Evolutionary conservation across 2,888 invertebrate species (phyloP).

Genomic region (Stenchaetothrips biformis): DNA sequence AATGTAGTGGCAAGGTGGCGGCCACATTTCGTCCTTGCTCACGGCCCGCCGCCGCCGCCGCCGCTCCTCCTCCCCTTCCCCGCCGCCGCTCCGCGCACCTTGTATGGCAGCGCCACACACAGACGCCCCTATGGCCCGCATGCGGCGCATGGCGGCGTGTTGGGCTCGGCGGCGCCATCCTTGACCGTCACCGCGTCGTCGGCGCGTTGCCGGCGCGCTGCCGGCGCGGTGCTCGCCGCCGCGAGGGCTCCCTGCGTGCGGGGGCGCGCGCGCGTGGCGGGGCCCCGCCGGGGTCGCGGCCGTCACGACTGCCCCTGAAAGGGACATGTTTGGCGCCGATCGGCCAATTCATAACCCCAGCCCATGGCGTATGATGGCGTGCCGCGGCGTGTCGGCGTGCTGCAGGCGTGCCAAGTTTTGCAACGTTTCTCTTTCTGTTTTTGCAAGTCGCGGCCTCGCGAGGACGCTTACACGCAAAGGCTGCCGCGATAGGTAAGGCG

Average conservation of each 20-base stretch:
- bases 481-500: too few relatives aligned
- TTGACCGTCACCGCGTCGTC: neutral
- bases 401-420: too few relatives aligned
- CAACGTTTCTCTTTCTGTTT: too few relatives aligned
- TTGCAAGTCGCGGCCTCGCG: too few relatives aligned
- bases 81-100: neutral
- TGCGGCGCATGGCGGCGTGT: neutral
- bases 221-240: neutral
- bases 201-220: neutral
- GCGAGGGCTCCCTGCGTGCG: neutral
- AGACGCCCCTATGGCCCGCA: neutral
- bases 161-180: neutral
- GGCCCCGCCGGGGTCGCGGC: neutral
- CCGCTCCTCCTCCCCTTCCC: neutral
- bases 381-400: too few relatives aligned
- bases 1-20: constrained; percentile 38
- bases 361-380: too few relatives aligned
- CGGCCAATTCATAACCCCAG: too few relatives aligned
- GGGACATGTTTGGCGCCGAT: neutral
- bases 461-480: too few relatives aligned
- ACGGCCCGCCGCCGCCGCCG: neutral
- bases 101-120: neutral
- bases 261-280: neutral
- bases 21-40: constrained; percentile 27
- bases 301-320: neutral